Base-by-base conservation (phyloP, 1,140 invertebrate species). In the Drosophila varians region DNA sequence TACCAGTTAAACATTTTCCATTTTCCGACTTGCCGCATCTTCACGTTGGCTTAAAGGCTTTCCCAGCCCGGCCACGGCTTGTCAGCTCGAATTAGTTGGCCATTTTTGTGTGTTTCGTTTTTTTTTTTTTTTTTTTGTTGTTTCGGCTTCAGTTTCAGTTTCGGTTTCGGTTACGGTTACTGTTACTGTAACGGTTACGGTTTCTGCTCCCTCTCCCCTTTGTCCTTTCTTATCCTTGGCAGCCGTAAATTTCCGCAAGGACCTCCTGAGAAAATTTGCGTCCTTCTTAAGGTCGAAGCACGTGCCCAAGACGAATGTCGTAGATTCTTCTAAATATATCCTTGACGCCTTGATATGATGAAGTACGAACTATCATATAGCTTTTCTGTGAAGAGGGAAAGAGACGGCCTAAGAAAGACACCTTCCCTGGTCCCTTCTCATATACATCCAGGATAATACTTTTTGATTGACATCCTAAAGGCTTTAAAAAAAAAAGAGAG, bases 1-100 rank as follows among this genome's bases (percentile, higher is more conserved):
- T 31, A 31, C 28, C 28, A 31, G 28, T 31, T 31, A 31, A n/a
- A 31, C 28, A 31, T 31, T 31, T 31, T 31, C 28, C 28, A 31
- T 31, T 31, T 31, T 31, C 25, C 28, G 28, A n/a, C 28, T 31
- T 31, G 9, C 28, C 28, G n/a, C 9, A 31, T 31, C 74, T 42
- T 43, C 65, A 62, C 56, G 60, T n/a, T 71, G 75, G 60, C 76
- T 86, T 86, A 72, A 86, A 79, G 71, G 80, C 71, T 83, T 58
- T 72, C 55, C 34, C 45, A 58, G 55, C 40, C 56, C 19, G 53
- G 68, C 77, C 77, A 73, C 68, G 77, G 49, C 56, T 71, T 83
- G 79, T 83, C 79, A 79, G 60, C 65, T 75, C 71, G 71, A 83
- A 83, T 83, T 86, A 79, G 78, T 83, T 66, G 74, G 19, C 52